These are phyloP conservation scores for Drosophila buzzatii DNA, from an alignment of 2,888 invertebrate species.

Conservation along the genomic window DNA sequence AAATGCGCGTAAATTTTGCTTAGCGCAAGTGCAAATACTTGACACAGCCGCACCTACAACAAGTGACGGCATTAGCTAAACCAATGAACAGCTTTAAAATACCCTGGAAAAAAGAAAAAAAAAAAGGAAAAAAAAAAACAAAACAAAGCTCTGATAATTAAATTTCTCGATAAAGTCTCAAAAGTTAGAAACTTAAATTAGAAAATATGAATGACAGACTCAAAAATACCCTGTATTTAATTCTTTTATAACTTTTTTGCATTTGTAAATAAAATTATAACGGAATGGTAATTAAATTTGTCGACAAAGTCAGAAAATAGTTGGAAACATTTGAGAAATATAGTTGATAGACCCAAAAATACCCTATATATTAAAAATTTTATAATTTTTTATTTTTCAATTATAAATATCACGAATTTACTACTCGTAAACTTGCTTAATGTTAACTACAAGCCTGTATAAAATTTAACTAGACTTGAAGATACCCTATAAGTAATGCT, in stretches of 20 bases:
- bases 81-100: not conserved
- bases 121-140: no score
- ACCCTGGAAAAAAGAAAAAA: not conserved
- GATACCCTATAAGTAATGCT: not conserved
- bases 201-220: no score
- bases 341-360: not conserved
- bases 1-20: slow-evolving; percentile 82
- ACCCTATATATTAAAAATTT: not conserved
- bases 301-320: no score
- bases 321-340: not conserved
- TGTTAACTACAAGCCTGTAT: not conserved
- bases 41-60: slow-evolving; percentile 73
- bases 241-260: no score
- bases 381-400: no score
- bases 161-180: no score
- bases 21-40: slow-evolving; percentile 79
- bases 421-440: not conserved
- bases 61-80: slow-evolving; percentile 8
- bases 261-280: no score
- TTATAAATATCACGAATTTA: no score
- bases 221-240: slow-evolving; percentile 1
- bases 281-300: no score
- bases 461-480: not conserved
- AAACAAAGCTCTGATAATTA: no score
- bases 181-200: no score